phyloP scores from a whole-genome alignment of 2,888 invertebrate species.

The Rotaria magnacalcarata region DNA sequence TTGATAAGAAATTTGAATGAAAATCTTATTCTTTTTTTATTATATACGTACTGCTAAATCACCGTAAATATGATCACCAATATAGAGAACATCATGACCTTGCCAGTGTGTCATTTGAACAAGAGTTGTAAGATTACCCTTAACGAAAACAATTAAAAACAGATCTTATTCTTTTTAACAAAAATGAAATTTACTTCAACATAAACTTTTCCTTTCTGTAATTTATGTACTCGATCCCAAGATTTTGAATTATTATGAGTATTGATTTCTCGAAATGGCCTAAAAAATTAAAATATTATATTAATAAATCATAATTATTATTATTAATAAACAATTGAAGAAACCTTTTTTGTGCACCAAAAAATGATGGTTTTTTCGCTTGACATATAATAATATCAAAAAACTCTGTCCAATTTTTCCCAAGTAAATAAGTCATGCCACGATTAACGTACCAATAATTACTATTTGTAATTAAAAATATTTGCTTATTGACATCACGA shows the following conservation, averaged over 20 bases:
- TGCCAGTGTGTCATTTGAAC: conserved; percentile 85
- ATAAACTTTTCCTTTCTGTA: conserved; percentile 83
- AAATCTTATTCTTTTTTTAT: neutral
- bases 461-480: conserved; percentile 92
- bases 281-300: neutral
- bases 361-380: conserved; percentile 91
- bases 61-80: conserved; percentile 94
- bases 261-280: conserved; percentile 64
- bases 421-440: conserved; percentile 83
- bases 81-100: conserved; percentile 86
- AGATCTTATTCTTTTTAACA: neutral
- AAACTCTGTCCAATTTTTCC: conserved; percentile 78
- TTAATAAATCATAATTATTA: neutral
- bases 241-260: conserved; percentile 72
- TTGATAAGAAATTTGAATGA: neutral
- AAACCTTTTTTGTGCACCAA: conserved; percentile 63
- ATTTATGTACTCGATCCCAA: conserved; percentile 80
- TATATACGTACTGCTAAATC: conserved; percentile 70
- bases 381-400: conserved; percentile 86
- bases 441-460: conserved; percentile 84
- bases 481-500: conserved; percentile 71
- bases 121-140: conserved; percentile 83
- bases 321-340: neutral
- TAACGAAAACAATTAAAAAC: neutral
- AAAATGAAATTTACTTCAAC: conserved; percentile 55